These are phyloP conservation scores for Aphelinus certus DNA, from an alignment of 1,140 invertebrate species.

Conservation along the genomic window DNA sequence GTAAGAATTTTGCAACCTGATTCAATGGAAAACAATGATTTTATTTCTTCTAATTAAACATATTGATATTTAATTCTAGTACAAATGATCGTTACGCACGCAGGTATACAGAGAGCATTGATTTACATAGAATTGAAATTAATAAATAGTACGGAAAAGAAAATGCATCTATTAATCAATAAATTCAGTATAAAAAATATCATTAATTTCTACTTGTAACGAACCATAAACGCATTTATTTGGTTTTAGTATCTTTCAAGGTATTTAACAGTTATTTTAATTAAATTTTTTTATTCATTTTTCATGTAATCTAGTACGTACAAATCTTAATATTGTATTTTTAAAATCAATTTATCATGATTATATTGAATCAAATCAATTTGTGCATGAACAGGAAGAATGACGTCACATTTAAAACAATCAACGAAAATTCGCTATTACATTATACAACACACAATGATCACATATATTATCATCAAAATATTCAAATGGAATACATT, in stretches of 20 bases:
- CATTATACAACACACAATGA: too few species aligned
- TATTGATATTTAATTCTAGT: neutral
- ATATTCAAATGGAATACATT: too few species aligned
- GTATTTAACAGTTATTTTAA: slow-evolving; percentile 3
- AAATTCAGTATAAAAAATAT: neutral
- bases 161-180: neutral
- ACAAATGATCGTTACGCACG: neutral
- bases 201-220: neutral
- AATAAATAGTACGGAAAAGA: neutral
- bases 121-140: neutral
- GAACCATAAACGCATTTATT: neutral
- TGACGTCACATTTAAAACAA: too few species aligned
- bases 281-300: neutral
- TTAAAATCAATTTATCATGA: too few species aligned
- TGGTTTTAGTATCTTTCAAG: neutral
- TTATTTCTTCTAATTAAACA: neutral
- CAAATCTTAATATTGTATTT: slow-evolving; percentile 3
- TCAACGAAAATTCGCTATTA: too few species aligned
- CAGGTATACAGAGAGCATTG: neutral
- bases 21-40: neutral
- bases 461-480: too few species aligned
- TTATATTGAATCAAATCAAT: too few species aligned
- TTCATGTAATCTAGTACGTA: slow-evolving; percentile 22
- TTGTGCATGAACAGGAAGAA: too few species aligned
- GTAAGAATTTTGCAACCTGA: too few species aligned